phyloP scores from a whole-genome alignment of 1,140 invertebrate species.

The Patella vulgata region DNA sequence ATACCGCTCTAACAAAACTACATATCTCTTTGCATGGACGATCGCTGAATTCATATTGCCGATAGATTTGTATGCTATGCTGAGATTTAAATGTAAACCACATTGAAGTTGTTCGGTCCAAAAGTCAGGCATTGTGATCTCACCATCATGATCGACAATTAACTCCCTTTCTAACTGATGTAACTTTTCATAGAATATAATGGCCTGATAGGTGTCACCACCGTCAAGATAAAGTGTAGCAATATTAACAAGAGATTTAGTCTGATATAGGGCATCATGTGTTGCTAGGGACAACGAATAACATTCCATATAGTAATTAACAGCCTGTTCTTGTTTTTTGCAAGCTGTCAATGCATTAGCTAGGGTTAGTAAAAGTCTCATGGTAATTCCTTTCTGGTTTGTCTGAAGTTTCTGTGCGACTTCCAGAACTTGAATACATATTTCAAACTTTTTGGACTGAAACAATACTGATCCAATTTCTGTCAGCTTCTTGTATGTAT shows the following conservation, averaged over 20 bases:
- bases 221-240: conserved; percentile 57
- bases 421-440: conserved; percentile 54
- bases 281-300: conserved; percentile 50
- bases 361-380: conserved; percentile 57
- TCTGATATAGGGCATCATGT: conserved; percentile 59
- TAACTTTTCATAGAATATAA: conserved; percentile 61
- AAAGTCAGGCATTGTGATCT: conserved; percentile 48
- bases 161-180: conserved; percentile 55
- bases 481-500: conserved; percentile 60
- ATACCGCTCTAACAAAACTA: conserved; percentile 43
- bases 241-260: conserved; percentile 60
- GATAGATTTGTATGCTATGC: conserved; percentile 62
- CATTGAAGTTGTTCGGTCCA: conserved; percentile 61
- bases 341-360: conserved; percentile 59
- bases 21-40: conserved; percentile 48
- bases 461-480: conserved; percentile 60
- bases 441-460: conserved; percentile 50
- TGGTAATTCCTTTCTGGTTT: conserved; percentile 62
- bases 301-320: conserved; percentile 57
- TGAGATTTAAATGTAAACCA: conserved; percentile 61
- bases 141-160: conserved; percentile 34
- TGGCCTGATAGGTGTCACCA: conserved; percentile 55
- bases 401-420: conserved; percentile 58
- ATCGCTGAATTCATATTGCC: conserved; percentile 56
- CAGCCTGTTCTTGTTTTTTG: conserved; percentile 49